Evolutionary conservation across 2,888 invertebrate genomes (phyloP), one percentile per base, ranked within the genome.

Genomic region (Gari tellinella): DNA sequence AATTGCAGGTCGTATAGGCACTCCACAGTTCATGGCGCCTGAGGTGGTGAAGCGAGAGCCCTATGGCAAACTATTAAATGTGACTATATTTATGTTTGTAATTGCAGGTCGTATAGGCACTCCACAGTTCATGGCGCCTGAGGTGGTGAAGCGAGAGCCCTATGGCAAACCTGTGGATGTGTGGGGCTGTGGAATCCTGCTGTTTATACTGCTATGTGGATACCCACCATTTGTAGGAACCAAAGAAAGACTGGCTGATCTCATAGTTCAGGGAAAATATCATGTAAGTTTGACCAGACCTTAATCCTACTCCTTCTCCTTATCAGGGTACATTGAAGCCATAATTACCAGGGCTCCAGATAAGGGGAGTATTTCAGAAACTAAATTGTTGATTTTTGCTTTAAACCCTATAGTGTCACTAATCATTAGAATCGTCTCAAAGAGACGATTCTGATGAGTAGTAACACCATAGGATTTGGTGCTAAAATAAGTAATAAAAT

Each of bases 51-150:
- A 96, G 75, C 94, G 96, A 89, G 95, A 96, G 92, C 94, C 96
- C 1, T 93, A 93, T 79, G 93, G 93, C 41, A 98, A 98, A 92
- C 96, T 97, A 0, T 97, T 98, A 80, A 99, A 99, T 92, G 97
- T 99, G 69, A n/a, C n/a, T n/a, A n/a, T n/a, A n/a, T n/a, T n/a
- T n/a, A n/a, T n/a, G n/a, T n/a, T n/a, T n/a, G n/a, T n/a, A n/a
- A 70, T 73, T 72, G 5, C 84, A 97, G 97, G 96, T 92, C 95
- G 97, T 78, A 96, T 99, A 73, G 99, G 99, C 41, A 97, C 97
- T 67, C 97, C 98, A 15, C 97, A 97, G 92, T 99, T 98, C 92
- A 99, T 99, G 97, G 97, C 99, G 1, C 99, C 99, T 0, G 99
- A 99, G 93, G 96, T 99, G 80, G 96, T 99, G 21, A 95, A 96